Conservation (phyloP, 2,888 invertebrate species). For the Tuta absoluta region DNA sequence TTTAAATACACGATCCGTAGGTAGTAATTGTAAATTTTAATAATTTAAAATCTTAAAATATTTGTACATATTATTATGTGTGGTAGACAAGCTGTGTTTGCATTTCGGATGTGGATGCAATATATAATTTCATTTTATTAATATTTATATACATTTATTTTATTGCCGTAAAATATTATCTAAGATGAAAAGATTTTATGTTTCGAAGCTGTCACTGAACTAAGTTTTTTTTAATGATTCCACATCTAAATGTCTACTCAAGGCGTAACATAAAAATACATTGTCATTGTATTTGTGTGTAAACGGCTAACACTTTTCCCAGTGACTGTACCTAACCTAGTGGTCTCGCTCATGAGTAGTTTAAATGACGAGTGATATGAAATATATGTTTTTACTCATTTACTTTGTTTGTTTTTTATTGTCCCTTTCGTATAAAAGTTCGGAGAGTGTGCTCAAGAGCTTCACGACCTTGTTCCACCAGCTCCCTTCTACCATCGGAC, state of each 20-base stretch:
- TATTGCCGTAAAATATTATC: neutral
- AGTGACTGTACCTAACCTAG: slow-evolving; percentile 55
- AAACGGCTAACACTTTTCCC: slow-evolving; percentile 52
- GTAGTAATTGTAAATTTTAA: slow-evolving; percentile 40
- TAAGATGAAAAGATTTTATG: neutral
- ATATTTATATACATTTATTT: slow-evolving; percentile 6
- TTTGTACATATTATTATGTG: slow-evolving; percentile 52
- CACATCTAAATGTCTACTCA: slow-evolving; percentile 7
- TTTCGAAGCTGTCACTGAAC: neutral
- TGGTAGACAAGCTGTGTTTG: slow-evolving; percentile 40
- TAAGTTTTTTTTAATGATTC: neutral
- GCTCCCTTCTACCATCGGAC: too few species aligned
- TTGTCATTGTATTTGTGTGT: slow-evolving; percentile 59
- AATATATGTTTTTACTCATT: slow-evolving; percentile 81
- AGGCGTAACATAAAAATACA: slow-evolving; percentile 31
- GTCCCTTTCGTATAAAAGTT: neutral
- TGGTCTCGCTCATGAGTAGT: slow-evolving; percentile 50
- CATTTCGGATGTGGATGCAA: slow-evolving; percentile 1
- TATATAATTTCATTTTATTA: neutral
- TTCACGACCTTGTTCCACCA: too few species aligned
- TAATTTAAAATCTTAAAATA: slow-evolving; percentile 42
- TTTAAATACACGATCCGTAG: slow-evolving; percentile 32
- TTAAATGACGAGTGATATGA: slow-evolving; percentile 74
- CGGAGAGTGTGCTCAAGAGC: too few species aligned
- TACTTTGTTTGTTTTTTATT: slow-evolving; percentile 53